Base-by-base conservation (phyloP, 1,140 invertebrate genomes). In the Antheraea mylitta region DNA sequence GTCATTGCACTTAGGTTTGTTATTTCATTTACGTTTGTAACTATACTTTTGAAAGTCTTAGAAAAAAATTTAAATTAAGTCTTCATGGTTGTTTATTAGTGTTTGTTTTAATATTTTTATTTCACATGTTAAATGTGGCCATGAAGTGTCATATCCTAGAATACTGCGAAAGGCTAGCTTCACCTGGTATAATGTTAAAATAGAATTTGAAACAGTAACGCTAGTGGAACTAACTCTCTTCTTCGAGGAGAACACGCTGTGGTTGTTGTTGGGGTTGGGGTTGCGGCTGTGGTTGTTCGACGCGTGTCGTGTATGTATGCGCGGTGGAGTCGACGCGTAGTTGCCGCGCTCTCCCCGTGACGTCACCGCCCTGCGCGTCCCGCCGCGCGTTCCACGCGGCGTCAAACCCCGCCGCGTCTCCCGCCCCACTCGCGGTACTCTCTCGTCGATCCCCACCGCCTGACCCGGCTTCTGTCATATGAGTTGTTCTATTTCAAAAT, bases 311-410 rank as follows among this genome's bases (percentile, higher is more conserved):
- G 79, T 87, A 89, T 13, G 58, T 22, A 36, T 80, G 77, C 69
- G 82, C 72, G 70, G 79, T 74, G 30, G 77, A 75, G 71, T 87
- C 84, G n/a, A 88, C 85, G 53, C 83, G 79, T 77, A 88, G 76
- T 11, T 77, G 80, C 0, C 81, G 75, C 74, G 77, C 45, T 16
- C 13, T 5, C 11, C 45, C 45, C 45, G 45, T 16, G 45, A 13
- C 45, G 45, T 16, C 45, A 13, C 45, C 69, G 38, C 60, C 67
- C 38, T 18, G 38, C 37, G 3, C 59, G 58, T 22, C 69, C 62
- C 10, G 62, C 66, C 81, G 74, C 75, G 73, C 73, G 10, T 42
- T 69, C 80, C 82, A 83, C 69, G 75, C 79, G 66, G 68, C 77
- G 76, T 83, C 81, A 72, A 85, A 86, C 3, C 83, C 86, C 16